phyloP scores from a whole-genome alignment of 1,140 invertebrate genomes.

The Atta texana region DNA sequence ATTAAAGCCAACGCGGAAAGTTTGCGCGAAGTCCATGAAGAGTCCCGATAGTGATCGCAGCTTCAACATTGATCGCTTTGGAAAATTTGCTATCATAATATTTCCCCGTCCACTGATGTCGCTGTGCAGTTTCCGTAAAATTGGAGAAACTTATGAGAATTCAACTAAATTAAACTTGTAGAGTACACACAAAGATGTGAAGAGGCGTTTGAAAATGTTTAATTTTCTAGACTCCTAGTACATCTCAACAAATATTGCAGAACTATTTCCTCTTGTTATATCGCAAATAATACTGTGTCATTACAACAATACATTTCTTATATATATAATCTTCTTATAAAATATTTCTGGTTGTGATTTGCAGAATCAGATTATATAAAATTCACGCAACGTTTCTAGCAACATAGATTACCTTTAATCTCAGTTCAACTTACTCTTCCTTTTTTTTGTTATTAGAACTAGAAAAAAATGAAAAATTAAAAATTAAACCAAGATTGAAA shows the following conservation, averaged over 20 bases:
- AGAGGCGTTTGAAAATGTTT: background rate
- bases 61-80: background rate
- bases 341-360: no score
- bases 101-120: conserved; percentile 3
- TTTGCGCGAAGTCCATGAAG: conserved; percentile 44
- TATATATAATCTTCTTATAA: background rate
- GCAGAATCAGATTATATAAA: no score
- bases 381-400: no score
- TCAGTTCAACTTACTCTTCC: no score
- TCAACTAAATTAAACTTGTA: conserved; percentile 15
- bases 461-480: no score
- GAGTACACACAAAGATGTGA: no score
- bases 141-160: background rate
- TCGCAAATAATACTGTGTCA: background rate
- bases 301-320: background rate
- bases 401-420: no score
- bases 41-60: conserved; percentile 17
- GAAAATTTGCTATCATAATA: conserved; percentile 38
- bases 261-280: background rate
- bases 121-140: background rate
- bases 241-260: background rate
- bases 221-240: background rate
- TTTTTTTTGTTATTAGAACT: no score
- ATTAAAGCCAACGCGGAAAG: conserved; percentile 60
- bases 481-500: no score